A percentile compares a stretch with the other conserved stretches of the same genome.
Conservation (phyloP, 2,888 invertebrate species). For the Aethes cnicana region DNA sequence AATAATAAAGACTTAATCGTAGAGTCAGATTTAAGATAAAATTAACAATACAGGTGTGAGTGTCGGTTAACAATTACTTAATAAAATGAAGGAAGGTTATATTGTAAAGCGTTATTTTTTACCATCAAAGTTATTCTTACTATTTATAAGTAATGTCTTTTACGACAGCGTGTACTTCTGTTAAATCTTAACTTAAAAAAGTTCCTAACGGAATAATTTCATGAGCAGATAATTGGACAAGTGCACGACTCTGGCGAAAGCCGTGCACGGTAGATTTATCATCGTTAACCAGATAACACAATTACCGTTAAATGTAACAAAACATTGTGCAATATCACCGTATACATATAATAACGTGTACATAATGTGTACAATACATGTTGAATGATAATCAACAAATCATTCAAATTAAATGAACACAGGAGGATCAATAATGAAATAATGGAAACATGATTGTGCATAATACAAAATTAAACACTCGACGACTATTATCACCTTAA, state of each 20-base stretch:
- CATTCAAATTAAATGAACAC: constrained; percentile 59
- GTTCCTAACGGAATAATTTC: constrained; percentile 59
- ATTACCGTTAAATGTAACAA: constrained; percentile 53
- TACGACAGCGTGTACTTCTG: constrained; percentile 73
- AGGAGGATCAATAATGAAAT: constrained; percentile 50
- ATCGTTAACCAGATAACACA: constrained; percentile 40
- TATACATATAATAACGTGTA: constrained; percentile 56
- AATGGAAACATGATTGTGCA: constrained; percentile 72
- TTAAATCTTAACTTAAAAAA: constrained; percentile 66
- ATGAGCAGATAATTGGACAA: constrained; percentile 53
- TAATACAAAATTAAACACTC: constrained; percentile 63
- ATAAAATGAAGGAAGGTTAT: constrained; percentile 66
- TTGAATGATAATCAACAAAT: constrained; percentile 49
- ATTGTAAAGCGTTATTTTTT: constrained; percentile 74
- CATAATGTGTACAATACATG: constrained; percentile 59
- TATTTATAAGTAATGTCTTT: constrained; percentile 75
- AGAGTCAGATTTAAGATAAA: constrained; percentile 76
- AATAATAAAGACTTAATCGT: constrained; percentile 74
- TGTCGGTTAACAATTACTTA: constrained; percentile 75
- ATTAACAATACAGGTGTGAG: constrained; percentile 79
- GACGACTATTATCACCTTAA: constrained; percentile 75
- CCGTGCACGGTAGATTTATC: constrained; percentile 34
- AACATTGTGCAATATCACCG: constrained; percentile 68
- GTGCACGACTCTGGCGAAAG: constrained; percentile 67
- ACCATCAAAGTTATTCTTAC: constrained; percentile 76